Base-by-base conservation (phyloP, 2,888 invertebrate species). In the Pheosia gnoma region DNA sequence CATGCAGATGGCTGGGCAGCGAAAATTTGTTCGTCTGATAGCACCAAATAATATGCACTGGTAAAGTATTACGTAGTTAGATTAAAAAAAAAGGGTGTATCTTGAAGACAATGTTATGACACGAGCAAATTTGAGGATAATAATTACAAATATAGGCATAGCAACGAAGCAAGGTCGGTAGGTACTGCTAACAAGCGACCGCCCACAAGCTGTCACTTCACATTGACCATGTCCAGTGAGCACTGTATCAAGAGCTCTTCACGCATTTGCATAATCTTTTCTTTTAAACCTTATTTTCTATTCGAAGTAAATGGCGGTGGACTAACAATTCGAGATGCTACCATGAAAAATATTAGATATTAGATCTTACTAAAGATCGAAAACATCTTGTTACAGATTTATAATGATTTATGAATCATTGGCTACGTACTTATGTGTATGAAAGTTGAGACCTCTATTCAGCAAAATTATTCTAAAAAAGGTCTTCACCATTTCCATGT, bases 251-350 rank as follows among this genome's bases (percentile, higher is more conserved):
- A 76, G 72, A 69, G 70, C 72, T 80, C 81, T 78, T 70, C 65
- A 68, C 72, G 82, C 68, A 87, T 91, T 91, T 84, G 75, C 89
- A 90, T 90, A 77, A 61, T 74, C 79, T 80, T 82, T 73, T 70
- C 66, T 60, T n/a, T n/a, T 52, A 60, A 53, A 54, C 4, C 39
- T 63, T 63, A 59, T 73, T 67, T 59, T 62, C 61, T 66, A 62
- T 65, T 68, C 58, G 49, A 60, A 49, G 10, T 58, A 66, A 60
- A 62, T 59, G 60, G 61, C 62, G 58, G 43, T 59, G 74, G 64
- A 71, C 25, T 8, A 3, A 9, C 5, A 47, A 71, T 73, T 37
- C 36, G n/a, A 63, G 38, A 74, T 9, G 38, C 51, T 51, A 58
- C 57, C 58, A 74, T 38, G 63, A 72, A 54, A 54, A 51, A 25